A percentile compares a stretch with the other conserved stretches of the same genome.
Conservation (phyloP, 2,797 vertebrate species). For the Picus viridis region DNA sequence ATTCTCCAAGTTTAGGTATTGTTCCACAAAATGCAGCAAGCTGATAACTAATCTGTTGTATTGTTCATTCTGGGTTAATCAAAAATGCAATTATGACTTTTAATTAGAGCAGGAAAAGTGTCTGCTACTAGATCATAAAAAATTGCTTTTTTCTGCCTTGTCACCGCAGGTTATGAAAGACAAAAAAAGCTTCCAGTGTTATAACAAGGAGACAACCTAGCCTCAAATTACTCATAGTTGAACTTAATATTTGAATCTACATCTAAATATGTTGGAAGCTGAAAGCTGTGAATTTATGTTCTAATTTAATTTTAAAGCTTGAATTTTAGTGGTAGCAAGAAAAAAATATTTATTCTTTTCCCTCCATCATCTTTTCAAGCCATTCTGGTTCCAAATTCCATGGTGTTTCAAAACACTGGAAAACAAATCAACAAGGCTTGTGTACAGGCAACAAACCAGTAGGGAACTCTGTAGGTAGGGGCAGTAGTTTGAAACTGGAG, state of each 20-base stretch:
- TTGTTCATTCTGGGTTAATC: slow-evolving; percentile 61
- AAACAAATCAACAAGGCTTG: background rate
- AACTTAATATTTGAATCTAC: slow-evolving; percentile 52
- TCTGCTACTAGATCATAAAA: slow-evolving; percentile 45
- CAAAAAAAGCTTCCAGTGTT: slow-evolving; percentile 45
- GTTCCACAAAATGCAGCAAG: slow-evolving; percentile 34
- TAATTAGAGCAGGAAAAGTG: slow-evolving; percentile 59
- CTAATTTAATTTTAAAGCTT: slow-evolving; percentile 39
- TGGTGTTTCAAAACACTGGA: background rate
- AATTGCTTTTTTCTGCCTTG: slow-evolving; percentile 46
- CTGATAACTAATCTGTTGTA: slow-evolving; percentile 56
- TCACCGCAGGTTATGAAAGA: slow-evolving; percentile 59
- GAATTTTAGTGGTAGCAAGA: background rate
- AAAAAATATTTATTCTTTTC: background rate
- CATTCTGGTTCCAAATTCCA: background rate
- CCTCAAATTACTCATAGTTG: slow-evolving; percentile 61
- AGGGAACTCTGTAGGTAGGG: background rate
- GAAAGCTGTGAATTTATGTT: slow-evolving; percentile 32
- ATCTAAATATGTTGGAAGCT: slow-evolving; percentile 29
- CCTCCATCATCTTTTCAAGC: background rate
- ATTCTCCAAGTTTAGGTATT: background rate
- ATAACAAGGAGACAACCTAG: slow-evolving; percentile 40
- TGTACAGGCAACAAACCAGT: background rate
- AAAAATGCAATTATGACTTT: slow-evolving; percentile 64
- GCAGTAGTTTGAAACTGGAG: too few species aligned